A percentile compares a stretch with the other conserved stretches of the same genome.
Conservation (phyloP, 2,888 invertebrate genomes). For the Noctua janthina region DNA sequence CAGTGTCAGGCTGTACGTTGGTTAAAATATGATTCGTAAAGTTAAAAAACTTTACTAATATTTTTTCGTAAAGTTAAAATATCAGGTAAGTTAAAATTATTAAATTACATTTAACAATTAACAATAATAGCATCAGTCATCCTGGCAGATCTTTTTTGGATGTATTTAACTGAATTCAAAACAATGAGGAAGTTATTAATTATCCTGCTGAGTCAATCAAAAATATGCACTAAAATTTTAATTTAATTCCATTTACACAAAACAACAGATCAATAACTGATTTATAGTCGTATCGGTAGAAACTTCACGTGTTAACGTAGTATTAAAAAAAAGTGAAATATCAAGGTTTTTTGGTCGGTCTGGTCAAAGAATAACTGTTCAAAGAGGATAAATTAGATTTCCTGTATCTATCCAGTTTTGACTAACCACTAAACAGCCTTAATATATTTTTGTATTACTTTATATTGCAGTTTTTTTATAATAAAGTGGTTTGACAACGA, state of each 20-base stretch:
- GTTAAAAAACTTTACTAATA: too few species aligned
- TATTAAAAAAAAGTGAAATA: background rate
- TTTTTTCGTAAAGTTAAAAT: too few species aligned
- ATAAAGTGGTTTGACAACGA: background rate
- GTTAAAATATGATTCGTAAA: too few species aligned
- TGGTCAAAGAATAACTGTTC: background rate
- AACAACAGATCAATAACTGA: background rate
- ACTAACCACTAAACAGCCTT: background rate
- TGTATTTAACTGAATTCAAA: background rate
- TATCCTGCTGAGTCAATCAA: background rate
- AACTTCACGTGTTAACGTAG: background rate
- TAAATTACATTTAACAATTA: background rate
- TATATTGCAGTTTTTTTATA: background rate
- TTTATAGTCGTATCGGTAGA: background rate
- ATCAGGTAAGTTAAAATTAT: too few species aligned
- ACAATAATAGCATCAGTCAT: background rate
- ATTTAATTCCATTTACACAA: background rate
- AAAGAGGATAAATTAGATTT: constrained; percentile 11
- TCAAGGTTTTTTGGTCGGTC: background rate
- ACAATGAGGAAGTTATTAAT: background rate
- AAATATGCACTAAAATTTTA: background rate
- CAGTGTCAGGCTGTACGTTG: too few species aligned
- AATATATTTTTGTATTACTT: background rate
- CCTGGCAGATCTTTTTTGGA: background rate
- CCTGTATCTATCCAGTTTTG: constrained; percentile 9